phyloP scores from a whole-genome alignment of 1,140 invertebrate genomes.

The Drosophila navojoa region DNA sequence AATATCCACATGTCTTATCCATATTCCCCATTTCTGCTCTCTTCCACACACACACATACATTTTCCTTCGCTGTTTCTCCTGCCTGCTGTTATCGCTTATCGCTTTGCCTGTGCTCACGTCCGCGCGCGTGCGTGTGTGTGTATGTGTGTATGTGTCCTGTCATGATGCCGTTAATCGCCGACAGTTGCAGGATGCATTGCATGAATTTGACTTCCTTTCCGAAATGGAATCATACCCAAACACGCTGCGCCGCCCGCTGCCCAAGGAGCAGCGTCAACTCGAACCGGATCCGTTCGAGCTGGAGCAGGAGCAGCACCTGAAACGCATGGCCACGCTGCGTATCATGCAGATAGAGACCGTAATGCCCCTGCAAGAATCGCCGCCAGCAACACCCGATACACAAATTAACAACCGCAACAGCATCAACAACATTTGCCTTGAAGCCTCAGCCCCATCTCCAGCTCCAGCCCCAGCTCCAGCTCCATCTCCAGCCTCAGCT shows the following conservation, averaged over 20 bases:
- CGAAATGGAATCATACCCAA: slow-evolving; percentile 78
- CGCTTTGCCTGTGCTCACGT: slow-evolving; percentile 8
- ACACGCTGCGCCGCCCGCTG: slow-evolving; percentile 67
- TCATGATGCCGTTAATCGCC: slow-evolving; percentile 75
- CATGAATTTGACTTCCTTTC: slow-evolving; percentile 95
- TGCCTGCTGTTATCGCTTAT: background rate
- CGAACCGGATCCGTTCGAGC: slow-evolving; percentile 51
- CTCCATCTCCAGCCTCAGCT: background rate
- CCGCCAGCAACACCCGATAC: slow-evolving; percentile 32
- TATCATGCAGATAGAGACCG: slow-evolving; percentile 26
- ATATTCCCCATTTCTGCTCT: background rate
- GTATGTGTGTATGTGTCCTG: slow-evolving; percentile 28
- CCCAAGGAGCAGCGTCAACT: slow-evolving; percentile 54
- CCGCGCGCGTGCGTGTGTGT: background rate
- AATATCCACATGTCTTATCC: background rate
- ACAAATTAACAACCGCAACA: slow-evolving; percentile 34
- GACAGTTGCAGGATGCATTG: slow-evolving; percentile 92
- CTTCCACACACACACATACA: background rate
- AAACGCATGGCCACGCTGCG: slow-evolving; percentile 30
- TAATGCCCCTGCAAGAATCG: slow-evolving; percentile 41
- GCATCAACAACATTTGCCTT: slow-evolving; percentile 7
- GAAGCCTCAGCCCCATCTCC: background rate
- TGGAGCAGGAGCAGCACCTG: slow-evolving; percentile 40
- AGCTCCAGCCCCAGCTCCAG: background rate
- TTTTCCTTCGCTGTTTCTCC: slow-evolving; percentile 1